These are phyloP conservation scores for Amphipoea oculea DNA, from an alignment of 2,888 invertebrate genomes.

Conservation along the genomic window DNA sequence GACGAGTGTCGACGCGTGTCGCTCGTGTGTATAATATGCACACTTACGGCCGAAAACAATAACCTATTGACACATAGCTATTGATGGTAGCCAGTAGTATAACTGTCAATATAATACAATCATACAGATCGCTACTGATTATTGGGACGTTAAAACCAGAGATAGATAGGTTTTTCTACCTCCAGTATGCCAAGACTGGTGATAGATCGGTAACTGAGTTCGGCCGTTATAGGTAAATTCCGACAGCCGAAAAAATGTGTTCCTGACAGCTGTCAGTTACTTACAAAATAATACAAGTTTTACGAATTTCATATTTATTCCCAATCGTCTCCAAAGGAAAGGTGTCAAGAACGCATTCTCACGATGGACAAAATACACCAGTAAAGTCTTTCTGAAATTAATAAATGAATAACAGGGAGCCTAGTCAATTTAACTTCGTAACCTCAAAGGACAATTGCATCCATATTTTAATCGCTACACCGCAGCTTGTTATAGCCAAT, in stretches of 20 bases:
- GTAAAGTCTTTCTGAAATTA: neutral
- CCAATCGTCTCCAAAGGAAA: neutral
- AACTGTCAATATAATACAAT: too few relatives aligned
- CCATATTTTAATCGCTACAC: constrained; percentile 53
- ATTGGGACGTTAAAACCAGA: too few relatives aligned
- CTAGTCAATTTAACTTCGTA: constrained; percentile 3
- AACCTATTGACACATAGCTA: too few relatives aligned
- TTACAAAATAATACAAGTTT: neutral
- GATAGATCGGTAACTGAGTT: too few relatives aligned
- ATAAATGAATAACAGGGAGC: neutral
- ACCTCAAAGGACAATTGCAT: constrained; percentile 25
- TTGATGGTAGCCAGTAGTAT: too few relatives aligned
- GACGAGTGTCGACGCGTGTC: neutral
- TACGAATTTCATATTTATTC: neutral
- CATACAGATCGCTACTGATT: too few relatives aligned
- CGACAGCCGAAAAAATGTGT: neutral
- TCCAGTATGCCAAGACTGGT: too few relatives aligned
- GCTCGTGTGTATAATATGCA: neutral
- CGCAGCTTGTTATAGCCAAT: constrained; percentile 49
- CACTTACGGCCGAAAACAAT: too few relatives aligned
- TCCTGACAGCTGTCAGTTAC: neutral
- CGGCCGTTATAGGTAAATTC: neutral
- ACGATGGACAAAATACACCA: neutral
- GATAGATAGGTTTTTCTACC: too few relatives aligned
- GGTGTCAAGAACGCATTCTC: neutral